phyloP scores from a whole-genome alignment of 1,140 invertebrate species.

The Trichogramma pretiosum region DNA sequence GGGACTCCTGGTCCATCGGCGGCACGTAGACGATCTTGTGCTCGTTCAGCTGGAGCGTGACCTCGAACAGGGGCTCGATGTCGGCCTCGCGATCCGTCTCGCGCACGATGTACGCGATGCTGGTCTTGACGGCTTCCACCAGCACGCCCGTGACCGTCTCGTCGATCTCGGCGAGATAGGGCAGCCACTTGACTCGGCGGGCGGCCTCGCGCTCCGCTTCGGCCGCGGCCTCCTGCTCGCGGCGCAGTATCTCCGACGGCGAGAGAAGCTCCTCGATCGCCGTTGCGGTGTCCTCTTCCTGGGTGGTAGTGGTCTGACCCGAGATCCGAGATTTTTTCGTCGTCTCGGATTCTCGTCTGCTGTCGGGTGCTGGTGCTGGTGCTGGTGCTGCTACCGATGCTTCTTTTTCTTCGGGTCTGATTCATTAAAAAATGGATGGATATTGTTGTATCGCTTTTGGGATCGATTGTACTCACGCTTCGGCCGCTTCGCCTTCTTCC shows the following conservation, averaged over 20 bases:
- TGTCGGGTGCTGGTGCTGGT: too few relatives aligned
- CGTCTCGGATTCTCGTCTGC: constrained; percentile 5
- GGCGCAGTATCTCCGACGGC: constrained; percentile 19
- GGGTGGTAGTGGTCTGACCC: constrained; percentile 3
- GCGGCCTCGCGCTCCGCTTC: constrained; percentile 25
- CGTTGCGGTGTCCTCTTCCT: constrained; percentile 12
- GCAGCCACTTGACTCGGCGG: constrained; percentile 46
- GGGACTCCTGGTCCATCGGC: constrained; percentile 50
- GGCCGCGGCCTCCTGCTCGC: constrained; percentile 19
- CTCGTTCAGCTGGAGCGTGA: constrained; percentile 54
- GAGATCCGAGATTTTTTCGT: constrained; percentile 3
- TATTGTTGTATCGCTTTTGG: too few relatives aligned
- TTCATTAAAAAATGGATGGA: too few relatives aligned
- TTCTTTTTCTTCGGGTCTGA: too few relatives aligned
- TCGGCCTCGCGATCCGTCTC: constrained; percentile 39
- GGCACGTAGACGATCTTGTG: constrained; percentile 56
- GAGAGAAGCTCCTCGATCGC: constrained; percentile 2
- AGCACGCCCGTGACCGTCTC: constrained; percentile 53
- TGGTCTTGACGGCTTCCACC: constrained; percentile 45
- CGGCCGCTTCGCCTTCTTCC: too few relatives aligned
- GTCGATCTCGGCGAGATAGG: constrained; percentile 57
- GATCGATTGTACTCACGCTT: too few relatives aligned
- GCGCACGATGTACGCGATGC: constrained; percentile 41
- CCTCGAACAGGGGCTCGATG: constrained; percentile 50
- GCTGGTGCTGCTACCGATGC: too few relatives aligned